Conservation (phyloP, 2,113 vertebrate genomes). For the Pygoscelis antarcticus region DNA sequence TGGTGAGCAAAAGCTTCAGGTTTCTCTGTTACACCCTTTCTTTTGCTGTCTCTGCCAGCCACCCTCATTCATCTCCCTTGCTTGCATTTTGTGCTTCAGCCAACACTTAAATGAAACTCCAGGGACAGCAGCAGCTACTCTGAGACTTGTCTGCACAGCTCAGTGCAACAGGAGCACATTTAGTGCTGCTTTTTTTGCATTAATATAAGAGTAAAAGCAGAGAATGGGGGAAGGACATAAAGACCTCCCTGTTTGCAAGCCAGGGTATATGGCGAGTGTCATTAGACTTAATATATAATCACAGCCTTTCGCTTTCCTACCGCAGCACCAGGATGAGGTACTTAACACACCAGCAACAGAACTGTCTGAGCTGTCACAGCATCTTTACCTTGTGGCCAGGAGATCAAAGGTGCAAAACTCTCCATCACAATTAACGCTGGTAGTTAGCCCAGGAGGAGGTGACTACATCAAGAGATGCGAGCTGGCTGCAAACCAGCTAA, state of each 20-base stretch:
- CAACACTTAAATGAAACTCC: neutral
- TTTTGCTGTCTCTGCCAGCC: neutral
- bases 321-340: neutral
- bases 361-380: neutral
- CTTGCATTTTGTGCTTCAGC: neutral
- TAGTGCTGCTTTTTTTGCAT: neutral
- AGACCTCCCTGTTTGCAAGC: neutral
- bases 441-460: neutral
- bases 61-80: neutral
- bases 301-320: neutral
- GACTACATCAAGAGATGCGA: fast-evolving
- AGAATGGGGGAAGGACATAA: neutral
- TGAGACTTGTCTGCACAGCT: neutral
- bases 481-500: neutral
- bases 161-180: neutral
- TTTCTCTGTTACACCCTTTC: neutral
- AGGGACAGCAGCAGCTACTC: neutral
- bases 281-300: neutral
- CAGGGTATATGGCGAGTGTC: neutral
- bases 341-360: neutral
- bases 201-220: neutral
- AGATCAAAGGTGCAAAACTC: conserved; percentile 17
- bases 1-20: neutral
- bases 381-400: neutral
- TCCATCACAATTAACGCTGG: neutral